These are phyloP conservation scores for Denticeps clupeoides DNA, from an alignment of 2,797 vertebrate species.

Conservation along the genomic window DNA sequence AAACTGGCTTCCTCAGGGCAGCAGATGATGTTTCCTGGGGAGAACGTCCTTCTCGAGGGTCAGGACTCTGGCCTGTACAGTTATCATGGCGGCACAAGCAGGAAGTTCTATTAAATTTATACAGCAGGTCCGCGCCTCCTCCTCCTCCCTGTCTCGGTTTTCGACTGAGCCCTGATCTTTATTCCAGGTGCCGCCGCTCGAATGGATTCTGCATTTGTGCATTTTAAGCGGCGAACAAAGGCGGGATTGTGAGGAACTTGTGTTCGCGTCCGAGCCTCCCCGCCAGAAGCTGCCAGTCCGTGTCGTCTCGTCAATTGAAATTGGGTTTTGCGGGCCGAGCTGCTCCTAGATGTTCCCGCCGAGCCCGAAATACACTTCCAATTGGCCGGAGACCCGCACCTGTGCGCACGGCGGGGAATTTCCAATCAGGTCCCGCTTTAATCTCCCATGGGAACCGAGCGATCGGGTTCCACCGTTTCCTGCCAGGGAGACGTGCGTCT, in stretches of 20 bases:
- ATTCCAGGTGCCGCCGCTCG: constrained; percentile 48
- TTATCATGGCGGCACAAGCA: no score
- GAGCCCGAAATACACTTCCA: no score
- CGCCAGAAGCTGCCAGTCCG: no score
- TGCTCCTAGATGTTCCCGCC: no score
- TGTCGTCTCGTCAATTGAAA: no score
- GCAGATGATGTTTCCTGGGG: no score
- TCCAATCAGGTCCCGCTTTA: constrained; percentile 47
- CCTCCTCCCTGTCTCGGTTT: constrained; percentile 27
- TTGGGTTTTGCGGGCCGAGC: no score
- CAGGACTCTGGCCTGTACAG: no score
- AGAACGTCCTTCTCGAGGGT: no score
- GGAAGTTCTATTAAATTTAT: constrained; percentile 46
- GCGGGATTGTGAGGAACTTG: constrained; percentile 41
- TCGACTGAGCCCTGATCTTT: constrained; percentile 46
- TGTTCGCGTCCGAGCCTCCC: no score
- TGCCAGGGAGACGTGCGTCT: constrained; percentile 60
- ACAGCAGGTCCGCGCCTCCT: constrained; percentile 40
- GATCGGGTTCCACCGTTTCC: constrained; percentile 67
- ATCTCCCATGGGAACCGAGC: constrained; percentile 53
- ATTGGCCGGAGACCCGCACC: no score
- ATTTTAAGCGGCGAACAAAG: constrained; percentile 38
- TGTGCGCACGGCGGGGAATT: constrained; percentile 34
- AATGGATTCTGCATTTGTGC: constrained; percentile 46
- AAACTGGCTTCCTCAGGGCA: no score